These are phyloP conservation scores for Phasianus colchicus DNA, from an alignment of 2,113 vertebrate genomes.

Conservation along the genomic window DNA sequence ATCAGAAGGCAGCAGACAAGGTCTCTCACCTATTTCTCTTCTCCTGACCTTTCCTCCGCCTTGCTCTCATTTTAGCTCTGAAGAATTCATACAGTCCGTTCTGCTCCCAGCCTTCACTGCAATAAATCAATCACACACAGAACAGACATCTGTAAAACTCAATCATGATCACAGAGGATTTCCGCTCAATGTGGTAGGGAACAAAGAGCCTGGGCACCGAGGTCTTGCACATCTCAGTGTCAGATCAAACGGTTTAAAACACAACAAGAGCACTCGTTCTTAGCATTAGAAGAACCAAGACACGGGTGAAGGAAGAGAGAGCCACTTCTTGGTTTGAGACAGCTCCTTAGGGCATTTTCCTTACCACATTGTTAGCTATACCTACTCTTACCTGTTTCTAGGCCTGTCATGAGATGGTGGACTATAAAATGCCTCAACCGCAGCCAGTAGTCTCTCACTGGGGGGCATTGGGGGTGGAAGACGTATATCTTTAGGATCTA, in stretches of 20 bases:
- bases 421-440: conserved; percentile 97
- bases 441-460: conserved; percentile 94
- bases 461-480: conserved; percentile 98
- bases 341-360: conserved; percentile 4
- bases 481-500: conserved; percentile 98
- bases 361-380: background rate
- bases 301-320: background rate
- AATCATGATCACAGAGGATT: background rate
- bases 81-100: conserved; percentile 98
- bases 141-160: background rate
- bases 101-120: conserved; percentile 98
- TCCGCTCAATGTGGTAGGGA: background rate
- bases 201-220: background rate
- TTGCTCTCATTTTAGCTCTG: conserved; percentile 96
- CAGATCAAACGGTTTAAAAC: background rate
- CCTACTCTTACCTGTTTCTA: conserved; percentile 90
- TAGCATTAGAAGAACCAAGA: background rate
- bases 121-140: conserved; percentile 24
- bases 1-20: background rate
- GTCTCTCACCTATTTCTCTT: conserved; percentile 89
- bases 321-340: background rate
- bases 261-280: background rate
- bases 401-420: conserved; percentile 97
- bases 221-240: accelerated
- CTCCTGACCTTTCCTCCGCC: conserved; percentile 93